phyloP scores from a whole-genome alignment of 2,888 invertebrate species.

The Panzeria rudis region DNA sequence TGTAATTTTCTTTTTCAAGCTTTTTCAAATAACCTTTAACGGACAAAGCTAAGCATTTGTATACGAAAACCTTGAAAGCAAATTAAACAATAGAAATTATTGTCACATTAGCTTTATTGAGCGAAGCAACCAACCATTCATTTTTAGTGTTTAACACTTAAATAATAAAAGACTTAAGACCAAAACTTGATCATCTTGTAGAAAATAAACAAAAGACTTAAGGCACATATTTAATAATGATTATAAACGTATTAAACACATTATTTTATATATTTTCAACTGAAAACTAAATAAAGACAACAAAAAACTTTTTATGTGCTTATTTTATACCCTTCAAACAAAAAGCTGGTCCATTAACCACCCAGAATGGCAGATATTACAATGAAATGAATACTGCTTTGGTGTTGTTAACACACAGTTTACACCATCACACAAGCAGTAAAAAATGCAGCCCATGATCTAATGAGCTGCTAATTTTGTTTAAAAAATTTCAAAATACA shows the following conservation, averaged over 20 bases:
- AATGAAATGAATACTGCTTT: not conserved
- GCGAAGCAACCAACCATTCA: not conserved
- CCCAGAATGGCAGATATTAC: not conserved
- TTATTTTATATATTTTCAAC: not conserved
- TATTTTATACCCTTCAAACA: not conserved
- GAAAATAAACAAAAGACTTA: constrained; percentile 74
- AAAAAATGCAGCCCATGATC: too few relatives aligned
- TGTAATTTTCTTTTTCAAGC: constrained; percentile 15
- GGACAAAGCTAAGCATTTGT: constrained; percentile 11
- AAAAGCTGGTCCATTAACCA: not conserved
- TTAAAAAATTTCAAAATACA: too few relatives aligned
- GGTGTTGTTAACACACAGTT: not conserved
- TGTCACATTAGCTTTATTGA: constrained; percentile 32
- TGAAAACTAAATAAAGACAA: not conserved
- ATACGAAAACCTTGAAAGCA: constrained; percentile 37
- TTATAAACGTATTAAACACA: not conserved
- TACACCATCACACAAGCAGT: not conserved
- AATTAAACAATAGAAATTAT: constrained; percentile 28
- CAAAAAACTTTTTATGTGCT: not conserved
- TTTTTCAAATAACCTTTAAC: constrained; percentile 17
- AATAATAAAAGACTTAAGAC: constrained; percentile 21
- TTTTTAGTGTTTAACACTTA: not conserved
- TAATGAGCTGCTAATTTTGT: too few relatives aligned
- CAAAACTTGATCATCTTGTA: not conserved
- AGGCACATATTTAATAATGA: constrained; percentile 71